Base-by-base conservation (phyloP, 2,797 vertebrate species). In the Parotocinclus haroldoi region DNA sequence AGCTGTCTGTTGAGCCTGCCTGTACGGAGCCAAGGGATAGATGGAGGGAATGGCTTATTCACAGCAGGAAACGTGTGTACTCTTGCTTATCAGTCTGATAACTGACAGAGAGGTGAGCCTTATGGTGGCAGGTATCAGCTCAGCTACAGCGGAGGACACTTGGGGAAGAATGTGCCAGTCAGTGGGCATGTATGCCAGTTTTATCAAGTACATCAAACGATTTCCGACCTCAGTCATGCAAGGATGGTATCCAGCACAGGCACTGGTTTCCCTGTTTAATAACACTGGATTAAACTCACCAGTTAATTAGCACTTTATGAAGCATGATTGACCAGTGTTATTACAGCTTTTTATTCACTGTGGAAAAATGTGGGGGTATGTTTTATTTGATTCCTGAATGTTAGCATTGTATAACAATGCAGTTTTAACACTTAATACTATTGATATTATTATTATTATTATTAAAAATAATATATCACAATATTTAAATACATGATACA, bases 91-190 rank as follows among this genome's bases (percentile, higher is more conserved):
- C 77, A 71, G 78, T 78, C 76, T 57, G 59, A 58, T 72, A 48
- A 59, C 74, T 83, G 80, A 84, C 82, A 81, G 76, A 52, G 74
- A 66, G 72, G 72, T 63, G 68, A 76, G 53, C 69, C 69, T 40
- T 54, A 45, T 5, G 38, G 66, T 74, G 67, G 55, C 62, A 76
- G 73, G 72, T 82, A 81, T 82, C 77, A 81, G 72, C 66, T 66
- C 73, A 10, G 68, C 76, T 79, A 74, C 77, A 69, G 67, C 70
- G 46, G 12, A 62, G 69, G 10, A 61, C 63, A 76, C 79, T 72
- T 48, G 27, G 79, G 81, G 79, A 77, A 80, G 68, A 74, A 73
- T 45, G 59, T 57, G 57, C 61, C 39, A 63, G 64, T 78, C 69
- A 59, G 70, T 70, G 53, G n/a, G 11, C 69, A 59, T 40, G 27